Base-by-base conservation (phyloP, 2,888 invertebrate genomes). In the Rhagophthalmus giganteus region DNA sequence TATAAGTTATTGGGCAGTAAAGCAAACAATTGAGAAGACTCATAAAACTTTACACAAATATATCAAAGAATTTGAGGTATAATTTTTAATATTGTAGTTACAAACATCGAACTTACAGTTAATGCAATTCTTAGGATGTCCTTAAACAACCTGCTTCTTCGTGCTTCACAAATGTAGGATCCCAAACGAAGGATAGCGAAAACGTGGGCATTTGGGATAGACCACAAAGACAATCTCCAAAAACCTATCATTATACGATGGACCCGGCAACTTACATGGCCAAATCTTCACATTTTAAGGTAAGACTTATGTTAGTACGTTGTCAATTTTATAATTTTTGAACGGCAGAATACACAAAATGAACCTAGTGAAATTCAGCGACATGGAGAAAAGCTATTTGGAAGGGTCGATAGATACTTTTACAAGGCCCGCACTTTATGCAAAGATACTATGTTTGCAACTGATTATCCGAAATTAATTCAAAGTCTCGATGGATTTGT, bases 1-100 rank as follows among this genome's bases (percentile, higher is more conserved):
- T 67, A 83, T 93, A 8, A 97, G 90, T 66, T 94, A 95, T 71
- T 96, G 93, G 85, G 87, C 94, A 20, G 86, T 98, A 42, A 93
- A 90, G 62, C 88, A 90, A 59, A 88, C 93, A 0, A 86, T 94
- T 0, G 87, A 89, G 27, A 93, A 91, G 67, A 88, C 92, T 0
- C 95, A 96, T 69, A 85, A 88, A 55, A 89, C 86, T 11, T 76
- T 97, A 6, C 89, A 90, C 69, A 94, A 94, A 71, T 87, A 88
- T 67, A 84, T 92, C 16, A 89, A 88, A 65, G 88, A 93, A 66
- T 97, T 87, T 74, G 88, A 90, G 77, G 84, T 82, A 54, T 3
- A 28, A 27, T 2, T 4, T 27, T 27, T 27, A 2, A 10, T 4
- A 9, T 32, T 33, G 10, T 31, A 10, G 9, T 8, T 11, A 11